Conservation (phyloP, 2,797 vertebrate genomes). For the Rallus crepitans region DNA sequence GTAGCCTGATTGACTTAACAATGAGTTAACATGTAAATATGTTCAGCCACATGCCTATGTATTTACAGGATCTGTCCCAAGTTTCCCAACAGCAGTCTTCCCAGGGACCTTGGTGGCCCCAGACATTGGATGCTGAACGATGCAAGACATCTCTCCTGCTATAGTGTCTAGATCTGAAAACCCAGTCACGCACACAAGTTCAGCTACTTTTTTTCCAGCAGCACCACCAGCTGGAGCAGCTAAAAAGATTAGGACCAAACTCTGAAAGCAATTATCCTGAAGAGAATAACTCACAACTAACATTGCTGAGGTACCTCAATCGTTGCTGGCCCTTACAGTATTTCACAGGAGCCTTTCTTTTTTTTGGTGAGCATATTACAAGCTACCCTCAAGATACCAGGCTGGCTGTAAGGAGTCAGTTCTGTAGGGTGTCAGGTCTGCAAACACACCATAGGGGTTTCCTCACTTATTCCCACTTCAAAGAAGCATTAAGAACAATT, state of each 20-base stretch:
- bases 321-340: constrained; percentile 2
- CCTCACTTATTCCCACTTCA: constrained; percentile 79
- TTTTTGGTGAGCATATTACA: background rate
- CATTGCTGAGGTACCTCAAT: constrained; percentile 25
- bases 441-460: constrained; percentile 71
- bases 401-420: constrained; percentile 16
- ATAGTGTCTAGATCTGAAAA: background rate
- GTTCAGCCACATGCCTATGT: background rate
- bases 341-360: constrained; percentile 25
- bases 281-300: constrained; percentile 4
- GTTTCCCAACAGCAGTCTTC: background rate
- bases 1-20: background rate
- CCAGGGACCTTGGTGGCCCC: background rate
- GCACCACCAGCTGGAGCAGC: constrained; percentile 51
- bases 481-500: constrained; percentile 77
- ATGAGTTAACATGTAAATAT: constrained; percentile 7
- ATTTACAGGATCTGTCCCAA: background rate
- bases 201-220: constrained; percentile 11
- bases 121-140: background rate
- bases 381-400: constrained; percentile 46
- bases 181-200: background rate
- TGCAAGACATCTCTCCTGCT: background rate
- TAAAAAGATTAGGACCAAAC: background rate
- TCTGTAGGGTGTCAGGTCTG: constrained; percentile 71
- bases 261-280: constrained; percentile 27